Conservation (phyloP, 2,888 invertebrate genomes). For the Clanis bilineata region DNA sequence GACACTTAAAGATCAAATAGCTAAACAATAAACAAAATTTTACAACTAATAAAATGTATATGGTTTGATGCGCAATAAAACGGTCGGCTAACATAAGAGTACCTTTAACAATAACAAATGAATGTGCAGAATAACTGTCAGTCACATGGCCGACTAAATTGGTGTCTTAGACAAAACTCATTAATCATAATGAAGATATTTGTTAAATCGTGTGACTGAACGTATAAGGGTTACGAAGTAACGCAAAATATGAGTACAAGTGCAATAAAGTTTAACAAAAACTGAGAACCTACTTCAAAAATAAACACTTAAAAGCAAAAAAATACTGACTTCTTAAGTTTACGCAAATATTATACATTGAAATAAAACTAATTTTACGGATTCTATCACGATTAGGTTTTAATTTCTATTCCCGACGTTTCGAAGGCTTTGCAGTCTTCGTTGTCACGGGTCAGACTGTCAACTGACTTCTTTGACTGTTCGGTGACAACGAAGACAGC, state of each 20-base stretch:
- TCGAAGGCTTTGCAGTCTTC: too few relatives aligned
- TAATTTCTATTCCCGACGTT: too few relatives aligned
- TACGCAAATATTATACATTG: too few relatives aligned
- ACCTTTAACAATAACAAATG: conserved; percentile 11
- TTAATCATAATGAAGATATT: conserved; percentile 2
- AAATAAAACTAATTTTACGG: too few relatives aligned
- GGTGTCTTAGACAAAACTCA: background rate
- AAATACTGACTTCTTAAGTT: too few relatives aligned
- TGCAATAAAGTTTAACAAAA: background rate
- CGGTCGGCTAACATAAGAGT: background rate
- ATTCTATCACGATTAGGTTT: too few relatives aligned
- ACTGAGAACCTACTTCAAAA: too few relatives aligned
- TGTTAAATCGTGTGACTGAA: background rate
- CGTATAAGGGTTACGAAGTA: background rate
- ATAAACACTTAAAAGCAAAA: too few relatives aligned
- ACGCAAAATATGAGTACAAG: background rate
- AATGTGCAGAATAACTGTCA: background rate
- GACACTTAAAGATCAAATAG: background rate
- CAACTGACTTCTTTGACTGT: too few relatives aligned
- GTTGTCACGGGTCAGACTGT: too few relatives aligned
- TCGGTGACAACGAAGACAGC: too few relatives aligned
- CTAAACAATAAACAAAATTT: background rate
- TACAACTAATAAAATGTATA: background rate
- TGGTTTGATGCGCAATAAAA: background rate
- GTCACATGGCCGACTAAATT: background rate